Evolutionary conservation across 1,140 invertebrate species (phyloP), one percentile per base, ranked within the genome.

Genomic region (Drosophila orena): DNA sequence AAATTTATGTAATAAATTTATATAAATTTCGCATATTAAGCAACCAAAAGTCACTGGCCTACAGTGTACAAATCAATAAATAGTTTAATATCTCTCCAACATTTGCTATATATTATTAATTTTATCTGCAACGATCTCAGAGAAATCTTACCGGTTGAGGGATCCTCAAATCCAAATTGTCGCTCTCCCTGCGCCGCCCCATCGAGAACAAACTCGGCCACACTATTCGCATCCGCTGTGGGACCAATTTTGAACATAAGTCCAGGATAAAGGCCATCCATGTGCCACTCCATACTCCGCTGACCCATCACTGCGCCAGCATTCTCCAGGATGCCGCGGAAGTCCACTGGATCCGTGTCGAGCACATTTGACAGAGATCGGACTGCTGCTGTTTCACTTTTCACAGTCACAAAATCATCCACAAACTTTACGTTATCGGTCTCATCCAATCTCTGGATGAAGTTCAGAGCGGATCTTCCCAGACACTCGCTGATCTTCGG

Each of bases 121-220:
- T 1, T 6, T 27, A 27, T 27, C 6, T 27, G 24, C 24, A 6
- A 6, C 24, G 8, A 30, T 44, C n/a, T 14, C 2, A 30, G 2
- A 11, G 14, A 14, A 0, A 15, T 0, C 46, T 69, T 80, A 94
- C 94, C 93, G 56, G 93, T 93, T 12, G 92, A 81, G 4, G 89
- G 80, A 57, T 94, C 93, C 50, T 94, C 93, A 12, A 90, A 70
- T 15, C 76, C 76, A 58, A 93, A 93, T 43, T 91, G 86, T 8
- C 92, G 90, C 42, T 92, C 74, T 80, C 91, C 69, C 85, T 93
- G 72, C 92, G 52, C 64, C 2, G 93, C 94, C 27, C 94, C 94
- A 70, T 96, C 95, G 69, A 97, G 90, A 4, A 95, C 94, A 80
- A 97, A 96, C 84, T 96, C 95, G n/a, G 96, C 91, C 27, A 96